Conservation (phyloP, 1,140 invertebrate genomes). For the Lutraria rhynchaena region DNA sequence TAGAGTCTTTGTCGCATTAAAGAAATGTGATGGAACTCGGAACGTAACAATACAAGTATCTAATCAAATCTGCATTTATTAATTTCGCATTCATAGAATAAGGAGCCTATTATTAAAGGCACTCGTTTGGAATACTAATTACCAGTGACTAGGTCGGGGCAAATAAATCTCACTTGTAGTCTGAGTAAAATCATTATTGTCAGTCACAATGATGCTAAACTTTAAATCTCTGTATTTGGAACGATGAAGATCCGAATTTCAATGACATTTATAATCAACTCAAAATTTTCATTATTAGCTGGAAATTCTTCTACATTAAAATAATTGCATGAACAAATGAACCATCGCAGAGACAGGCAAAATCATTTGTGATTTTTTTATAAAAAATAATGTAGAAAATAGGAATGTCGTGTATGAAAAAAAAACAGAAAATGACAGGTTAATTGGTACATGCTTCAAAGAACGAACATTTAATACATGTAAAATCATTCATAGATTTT, state of each 20-base stretch:
- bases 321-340: not conserved
- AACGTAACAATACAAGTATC: constrained; percentile 32
- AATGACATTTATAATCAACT: constrained; percentile 16
- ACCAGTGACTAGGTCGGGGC: not conserved
- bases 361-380: not conserved
- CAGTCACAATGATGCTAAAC: constrained; percentile 9
- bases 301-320: constrained; percentile 3
- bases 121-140: constrained; percentile 11
- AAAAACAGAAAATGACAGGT: too few species aligned
- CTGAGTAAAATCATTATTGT: not conserved
- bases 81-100: constrained; percentile 52
- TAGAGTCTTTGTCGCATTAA: constrained; percentile 1
- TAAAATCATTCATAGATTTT: too few species aligned
- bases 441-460: too few species aligned
- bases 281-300: constrained; percentile 22
- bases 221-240: not conserved
- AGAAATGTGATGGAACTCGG: constrained; percentile 11
- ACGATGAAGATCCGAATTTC: constrained; percentile 24
- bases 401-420: too few species aligned
- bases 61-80: constrained; percentile 58
- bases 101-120: constrained; percentile 14
- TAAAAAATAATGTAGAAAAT: too few species aligned
- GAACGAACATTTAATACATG: too few species aligned
- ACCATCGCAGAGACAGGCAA: not conserved
- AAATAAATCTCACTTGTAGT: constrained; percentile 43